These are phyloP conservation scores for Chalcis sispes DNA, from an alignment of 2,888 invertebrate genomes.

Conservation along the genomic window DNA sequence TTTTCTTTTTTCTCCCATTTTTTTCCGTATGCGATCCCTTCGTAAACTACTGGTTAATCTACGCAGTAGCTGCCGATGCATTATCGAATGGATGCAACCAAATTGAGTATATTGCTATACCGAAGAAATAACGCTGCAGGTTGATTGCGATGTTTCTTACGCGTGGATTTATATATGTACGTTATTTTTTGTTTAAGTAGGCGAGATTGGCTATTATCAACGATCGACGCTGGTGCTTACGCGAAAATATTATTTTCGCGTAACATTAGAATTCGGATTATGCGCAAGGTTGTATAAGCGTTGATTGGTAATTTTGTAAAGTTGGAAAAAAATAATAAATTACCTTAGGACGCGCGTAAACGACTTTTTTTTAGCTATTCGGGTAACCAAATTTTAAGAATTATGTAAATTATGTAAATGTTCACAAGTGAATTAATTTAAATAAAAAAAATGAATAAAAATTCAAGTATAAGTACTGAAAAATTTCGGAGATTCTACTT, in stretches of 20 bases:
- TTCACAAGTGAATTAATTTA: too few species aligned
- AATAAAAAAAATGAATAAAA: not conserved
- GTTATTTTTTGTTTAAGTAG: constrained; percentile 30
- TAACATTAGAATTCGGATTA: not conserved
- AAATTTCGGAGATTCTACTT: not conserved
- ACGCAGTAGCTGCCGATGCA: not conserved
- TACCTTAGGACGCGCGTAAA: too few species aligned
- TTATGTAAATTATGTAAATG: too few species aligned
- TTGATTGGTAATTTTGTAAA: too few species aligned
- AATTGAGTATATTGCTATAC: constrained; percentile 48
- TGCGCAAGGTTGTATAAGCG: not conserved
- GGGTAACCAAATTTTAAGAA: too few species aligned
- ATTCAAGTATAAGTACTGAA: not conserved
- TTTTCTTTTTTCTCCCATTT: not conserved
- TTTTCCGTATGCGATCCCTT: not conserved
- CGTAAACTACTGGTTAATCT: too few species aligned
- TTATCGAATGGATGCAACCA: constrained; percentile 45
- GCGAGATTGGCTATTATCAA: constrained; percentile 26
- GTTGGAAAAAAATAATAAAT: too few species aligned
- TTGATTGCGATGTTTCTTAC: constrained; percentile 51
- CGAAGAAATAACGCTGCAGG: constrained; percentile 25
- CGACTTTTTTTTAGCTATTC: too few species aligned
- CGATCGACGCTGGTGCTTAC: not conserved
- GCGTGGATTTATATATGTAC: not conserved
- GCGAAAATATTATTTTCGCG: too few species aligned